phyloP scores from a whole-genome alignment of 2,888 invertebrate species.

The Epistrophe eligans region DNA sequence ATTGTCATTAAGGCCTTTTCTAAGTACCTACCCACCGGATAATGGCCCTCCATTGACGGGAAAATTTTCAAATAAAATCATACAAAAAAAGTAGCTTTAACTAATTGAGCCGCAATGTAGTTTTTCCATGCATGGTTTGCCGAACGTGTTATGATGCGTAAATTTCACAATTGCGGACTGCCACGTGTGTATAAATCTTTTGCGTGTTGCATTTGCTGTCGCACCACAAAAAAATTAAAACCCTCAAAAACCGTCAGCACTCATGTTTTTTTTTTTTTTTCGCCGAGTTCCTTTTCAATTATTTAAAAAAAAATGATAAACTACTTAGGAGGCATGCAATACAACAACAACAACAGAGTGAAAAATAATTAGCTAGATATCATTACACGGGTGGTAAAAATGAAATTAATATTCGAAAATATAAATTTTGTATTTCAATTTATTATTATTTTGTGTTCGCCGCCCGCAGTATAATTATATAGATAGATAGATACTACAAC shows the following conservation, averaged over 20 bases:
- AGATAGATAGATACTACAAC: background rate
- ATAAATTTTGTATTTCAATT: slow-evolving; percentile 54
- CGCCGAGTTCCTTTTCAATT: slow-evolving; percentile 20
- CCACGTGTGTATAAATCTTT: slow-evolving; percentile 69
- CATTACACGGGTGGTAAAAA: slow-evolving; percentile 53
- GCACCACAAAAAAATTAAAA: slow-evolving; percentile 21
- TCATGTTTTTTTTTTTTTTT: slow-evolving; percentile 3
- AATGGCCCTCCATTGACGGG: too few species aligned
- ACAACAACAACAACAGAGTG: background rate
- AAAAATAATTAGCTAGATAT: slow-evolving; percentile 70
- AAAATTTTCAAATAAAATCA: too few species aligned
- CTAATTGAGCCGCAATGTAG: background rate
- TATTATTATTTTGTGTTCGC: slow-evolving; percentile 5
- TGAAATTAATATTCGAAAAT: slow-evolving; percentile 52
- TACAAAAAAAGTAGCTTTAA: background rate
- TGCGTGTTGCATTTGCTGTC: slow-evolving; percentile 26
- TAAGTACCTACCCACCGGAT: too few species aligned
- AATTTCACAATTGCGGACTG: slow-evolving; percentile 72
- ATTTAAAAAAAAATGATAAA: slow-evolving; percentile 64
- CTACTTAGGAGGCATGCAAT: slow-evolving; percentile 40
- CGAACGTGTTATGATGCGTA: slow-evolving; percentile 69
- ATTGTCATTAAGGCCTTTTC: too few species aligned
- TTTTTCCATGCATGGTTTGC: slow-evolving; percentile 30
- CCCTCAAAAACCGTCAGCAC: slow-evolving; percentile 14
- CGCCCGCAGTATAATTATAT: background rate